Conservation (phyloP, 2,797 vertebrate species). For the Pelobates cultripes region DNA sequence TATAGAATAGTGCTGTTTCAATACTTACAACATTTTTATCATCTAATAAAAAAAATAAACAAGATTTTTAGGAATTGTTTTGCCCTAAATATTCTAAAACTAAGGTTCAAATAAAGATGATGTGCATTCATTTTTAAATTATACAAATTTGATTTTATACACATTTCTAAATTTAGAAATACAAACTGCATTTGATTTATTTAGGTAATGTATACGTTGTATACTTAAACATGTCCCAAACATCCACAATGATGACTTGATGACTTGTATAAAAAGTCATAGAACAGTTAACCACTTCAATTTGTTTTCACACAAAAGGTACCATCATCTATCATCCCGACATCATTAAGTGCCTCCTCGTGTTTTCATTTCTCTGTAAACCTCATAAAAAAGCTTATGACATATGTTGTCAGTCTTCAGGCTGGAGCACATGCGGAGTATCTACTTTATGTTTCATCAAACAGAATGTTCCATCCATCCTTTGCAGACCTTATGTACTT, state of each 20-base stretch:
- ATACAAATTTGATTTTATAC: no score
- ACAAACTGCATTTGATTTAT: no score
- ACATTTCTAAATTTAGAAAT: no score
- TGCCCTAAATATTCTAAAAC: no score
- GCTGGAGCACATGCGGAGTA: constrained; percentile 12
- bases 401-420: constrained; percentile 15
- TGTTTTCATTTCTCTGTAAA: constrained; percentile 9
- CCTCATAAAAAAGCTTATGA: constrained; percentile 44
- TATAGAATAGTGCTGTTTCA: no score
- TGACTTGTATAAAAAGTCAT: background rate
- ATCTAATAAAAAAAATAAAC: no score
- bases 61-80: no score
- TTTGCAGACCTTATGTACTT: constrained; percentile 17
- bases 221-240: background rate
- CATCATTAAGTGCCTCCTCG: constrained; percentile 19
- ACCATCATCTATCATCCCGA: constrained; percentile 21
- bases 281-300: background rate
- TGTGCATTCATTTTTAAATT: no score
- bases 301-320: constrained; percentile 27
- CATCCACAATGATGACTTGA: background rate
- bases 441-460: constrained; percentile 23
- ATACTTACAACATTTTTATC: no score
- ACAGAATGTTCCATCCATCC: constrained; percentile 3
- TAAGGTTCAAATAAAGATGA: no score
- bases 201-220: no score